phyloP scores from a whole-genome alignment of 2,797 vertebrate genomes.

The Sus cebifrons region DNA sequence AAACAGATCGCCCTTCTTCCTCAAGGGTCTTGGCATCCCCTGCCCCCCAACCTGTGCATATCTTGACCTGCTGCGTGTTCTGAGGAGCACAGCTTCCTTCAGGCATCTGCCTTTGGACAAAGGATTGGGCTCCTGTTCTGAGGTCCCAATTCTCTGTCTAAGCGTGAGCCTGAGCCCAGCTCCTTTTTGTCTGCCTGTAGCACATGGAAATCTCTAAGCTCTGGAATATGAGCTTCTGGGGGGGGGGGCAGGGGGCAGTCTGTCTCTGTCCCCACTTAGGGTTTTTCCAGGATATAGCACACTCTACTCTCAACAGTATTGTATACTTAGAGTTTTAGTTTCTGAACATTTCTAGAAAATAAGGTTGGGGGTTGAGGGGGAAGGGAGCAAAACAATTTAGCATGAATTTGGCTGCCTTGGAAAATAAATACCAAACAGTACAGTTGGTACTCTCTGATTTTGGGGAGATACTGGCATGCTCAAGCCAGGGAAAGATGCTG shows the following conservation, averaged over 20 bases:
- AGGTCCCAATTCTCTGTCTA: neutral
- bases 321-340: neutral
- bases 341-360: conserved; percentile 14
- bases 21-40: neutral
- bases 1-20: neutral
- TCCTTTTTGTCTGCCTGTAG: neutral
- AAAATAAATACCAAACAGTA: neutral
- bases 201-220: neutral
- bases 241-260: too few species aligned
- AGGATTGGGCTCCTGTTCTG: neutral
- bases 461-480: neutral
- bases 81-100: neutral
- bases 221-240: neutral
- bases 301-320: neutral
- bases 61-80: neutral
- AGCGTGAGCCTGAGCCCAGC: neutral
- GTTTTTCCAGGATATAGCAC: neutral
- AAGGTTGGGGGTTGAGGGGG: neutral
- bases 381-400: conserved; percentile 28
- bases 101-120: neutral
- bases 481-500: neutral
- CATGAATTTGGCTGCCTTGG: neutral
- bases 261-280: neutral
- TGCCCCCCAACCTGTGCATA: rapidly evolving
- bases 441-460: neutral